Base-by-base conservation (phyloP, 2,113 vertebrate genomes). In the Hipposideros armiger region DNA sequence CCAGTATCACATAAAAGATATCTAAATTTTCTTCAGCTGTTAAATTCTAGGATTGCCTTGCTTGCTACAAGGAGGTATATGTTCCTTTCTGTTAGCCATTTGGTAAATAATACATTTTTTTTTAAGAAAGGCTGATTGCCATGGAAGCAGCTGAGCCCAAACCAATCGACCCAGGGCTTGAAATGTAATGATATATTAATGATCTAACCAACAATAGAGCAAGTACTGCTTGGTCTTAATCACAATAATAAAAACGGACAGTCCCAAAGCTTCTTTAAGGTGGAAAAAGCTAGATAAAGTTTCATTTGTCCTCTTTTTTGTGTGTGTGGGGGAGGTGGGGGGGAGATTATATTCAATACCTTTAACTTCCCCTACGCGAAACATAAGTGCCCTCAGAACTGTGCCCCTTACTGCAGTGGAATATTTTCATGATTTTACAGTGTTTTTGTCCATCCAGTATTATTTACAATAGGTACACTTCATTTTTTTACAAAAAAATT, bases 281-380 rank as follows among this genome's bases (percentile, higher is more conserved):
- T 58, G 52, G 66, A 94, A 95, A 70, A 8, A 13, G 16, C 45
- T 74, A 82, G 62, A 58, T n/a, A 84, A 90, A 90, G 92, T 85
- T 24, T 42, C 10, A 76, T 62, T 87, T 22, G 17, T 72, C 22
- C 40, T 69, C 40, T 69, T 52, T 50, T 70, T 84, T 17, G 15
- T 32, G 52, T 50, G 54, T 52, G 56, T 5, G 4, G 24, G 45
- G 11, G 8, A 13, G 8, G 5, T 6, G 24, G 50, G 24, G 6
- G 15, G 64, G 6, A 11, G 64, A 76, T 90, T 64, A 22, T 52
- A 60, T 85, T 60, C 16, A 81, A 95, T 94, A 62, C 28, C 30
- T 81, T 72, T 47, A 82, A 42, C 16, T 82, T 93, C 62, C 84
- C 26, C 16, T n/a, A 78, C 60, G 5, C 6, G 36, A 7, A 7